Evolutionary conservation across 2,888 invertebrate genomes (phyloP).

Genomic region (Acleris holmiana): DNA sequence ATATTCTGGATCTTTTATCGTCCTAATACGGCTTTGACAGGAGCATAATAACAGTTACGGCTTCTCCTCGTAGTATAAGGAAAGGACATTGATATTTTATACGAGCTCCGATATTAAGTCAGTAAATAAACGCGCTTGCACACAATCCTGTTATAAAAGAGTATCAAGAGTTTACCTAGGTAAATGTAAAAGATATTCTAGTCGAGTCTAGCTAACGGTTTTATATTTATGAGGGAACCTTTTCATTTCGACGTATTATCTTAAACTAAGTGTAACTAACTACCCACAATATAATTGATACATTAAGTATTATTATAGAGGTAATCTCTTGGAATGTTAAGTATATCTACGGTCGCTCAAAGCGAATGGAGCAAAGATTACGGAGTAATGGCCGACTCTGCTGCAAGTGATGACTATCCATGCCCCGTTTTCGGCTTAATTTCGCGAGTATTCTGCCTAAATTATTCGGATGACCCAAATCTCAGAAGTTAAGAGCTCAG

Average conservation of each 20-base stretch:
- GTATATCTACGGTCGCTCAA: neutral
- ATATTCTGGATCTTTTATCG: slow-evolving; percentile 24
- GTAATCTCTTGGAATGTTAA: neutral
- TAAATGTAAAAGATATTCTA: too few relatives aligned
- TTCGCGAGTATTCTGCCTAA: slow-evolving; percentile 20
- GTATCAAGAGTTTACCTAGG: neutral
- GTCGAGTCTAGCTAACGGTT: too few relatives aligned
- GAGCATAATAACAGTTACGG: slow-evolving; percentile 25
- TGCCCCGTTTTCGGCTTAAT: slow-evolving; percentile 28
- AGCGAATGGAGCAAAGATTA: slow-evolving; percentile 16
- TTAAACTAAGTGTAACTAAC: too few relatives aligned
- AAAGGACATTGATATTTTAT: slow-evolving; percentile 32
- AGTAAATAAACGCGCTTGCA: slow-evolving; percentile 21
- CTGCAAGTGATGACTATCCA: slow-evolving; percentile 34
- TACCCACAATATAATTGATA: neutral
- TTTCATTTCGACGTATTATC: too few relatives aligned
- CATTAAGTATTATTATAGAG: too few relatives aligned
- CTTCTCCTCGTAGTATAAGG: slow-evolving; percentile 19
- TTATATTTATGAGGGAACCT: too few relatives aligned
- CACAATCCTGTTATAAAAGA: slow-evolving; percentile 15
- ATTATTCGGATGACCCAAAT: slow-evolving; percentile 24
- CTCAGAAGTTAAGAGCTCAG: slow-evolving; percentile 19
- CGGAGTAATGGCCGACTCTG: slow-evolving; percentile 9
- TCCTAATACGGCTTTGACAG: slow-evolving; percentile 23
- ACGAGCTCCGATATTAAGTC: slow-evolving; percentile 33